These are phyloP conservation scores for Pherbina coryleti DNA, from an alignment of 2,888 invertebrate genomes.

Conservation along the genomic window DNA sequence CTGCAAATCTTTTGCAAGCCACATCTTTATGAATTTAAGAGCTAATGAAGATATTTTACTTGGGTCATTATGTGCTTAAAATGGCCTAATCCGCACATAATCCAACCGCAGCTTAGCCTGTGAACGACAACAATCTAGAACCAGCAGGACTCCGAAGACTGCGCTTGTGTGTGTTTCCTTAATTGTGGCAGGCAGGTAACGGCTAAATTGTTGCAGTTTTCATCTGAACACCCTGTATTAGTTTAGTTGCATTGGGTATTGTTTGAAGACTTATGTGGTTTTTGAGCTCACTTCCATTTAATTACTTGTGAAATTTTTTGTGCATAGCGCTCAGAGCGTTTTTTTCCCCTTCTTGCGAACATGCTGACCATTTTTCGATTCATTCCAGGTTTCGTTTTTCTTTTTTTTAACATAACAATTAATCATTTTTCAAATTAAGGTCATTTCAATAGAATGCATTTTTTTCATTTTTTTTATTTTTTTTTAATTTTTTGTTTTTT, in stretches of 20 bases:
- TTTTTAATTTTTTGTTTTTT: not conserved
- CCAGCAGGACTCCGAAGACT: too few species aligned
- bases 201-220: not conserved
- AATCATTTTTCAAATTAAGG: slow-evolving; percentile 14
- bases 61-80: slow-evolving; percentile 15
- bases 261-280: not conserved
- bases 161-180: not conserved
- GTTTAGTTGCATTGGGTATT: not conserved
- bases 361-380: not conserved
- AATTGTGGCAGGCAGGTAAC: not conserved
- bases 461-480: too few species aligned
- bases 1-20: not conserved
- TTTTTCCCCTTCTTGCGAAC: not conserved
- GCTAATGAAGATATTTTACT: slow-evolving; percentile 9
- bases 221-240: not conserved
- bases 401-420: not conserved
- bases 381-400: not conserved
- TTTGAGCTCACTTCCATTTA: not conserved
- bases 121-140: not conserved
- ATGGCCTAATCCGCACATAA: not conserved
- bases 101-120: slow-evolving; percentile 9
- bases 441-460: not conserved
- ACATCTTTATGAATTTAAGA: not conserved
- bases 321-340: not conserved
- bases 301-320: not conserved